Conservation (phyloP, 1,140 invertebrate species). For the Mactra quadrangularis region DNA sequence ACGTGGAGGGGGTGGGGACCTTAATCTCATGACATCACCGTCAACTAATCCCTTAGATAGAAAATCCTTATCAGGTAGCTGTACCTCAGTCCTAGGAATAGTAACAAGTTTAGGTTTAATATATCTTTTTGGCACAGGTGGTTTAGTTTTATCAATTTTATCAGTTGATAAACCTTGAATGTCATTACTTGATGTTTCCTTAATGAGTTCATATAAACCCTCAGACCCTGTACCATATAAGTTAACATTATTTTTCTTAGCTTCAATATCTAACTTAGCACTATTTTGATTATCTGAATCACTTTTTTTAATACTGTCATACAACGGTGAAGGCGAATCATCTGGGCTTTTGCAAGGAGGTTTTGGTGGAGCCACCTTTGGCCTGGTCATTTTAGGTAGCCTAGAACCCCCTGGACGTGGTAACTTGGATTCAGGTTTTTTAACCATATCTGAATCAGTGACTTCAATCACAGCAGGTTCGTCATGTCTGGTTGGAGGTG, state of each 20-base stretch:
- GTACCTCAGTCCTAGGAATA: constrained; percentile 35
- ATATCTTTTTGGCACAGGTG: constrained; percentile 48
- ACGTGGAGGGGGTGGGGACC: constrained; percentile 15
- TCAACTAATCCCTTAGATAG: constrained; percentile 11
- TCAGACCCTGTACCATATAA: constrained; percentile 17
- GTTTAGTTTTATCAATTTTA: constrained; percentile 34
- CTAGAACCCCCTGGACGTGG: constrained; percentile 23
- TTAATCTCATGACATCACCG: constrained; percentile 27
- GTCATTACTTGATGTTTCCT: neutral
- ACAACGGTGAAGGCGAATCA: constrained; percentile 15
- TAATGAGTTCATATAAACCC: constrained; percentile 39
- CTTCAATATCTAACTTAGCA: neutral
- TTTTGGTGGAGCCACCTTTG: constrained; percentile 36
- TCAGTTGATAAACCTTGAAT: neutral
- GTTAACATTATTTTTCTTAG: neutral
- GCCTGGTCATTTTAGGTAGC: constrained; percentile 32
- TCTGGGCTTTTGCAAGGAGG: constrained; percentile 4
- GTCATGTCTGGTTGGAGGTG: constrained; percentile 10
- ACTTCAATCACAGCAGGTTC: neutral
- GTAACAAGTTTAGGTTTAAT: constrained; percentile 53
- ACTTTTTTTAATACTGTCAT: constrained; percentile 24
- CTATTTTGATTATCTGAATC: constrained; percentile 22
- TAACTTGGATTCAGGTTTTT: constrained; percentile 35
- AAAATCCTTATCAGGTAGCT: constrained; percentile 36
- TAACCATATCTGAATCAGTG: neutral